Percentiles rank a stretch among this genome's conserved stretches.
Evolutionary conservation across 2,888 invertebrate genomes (phyloP).

Genomic region (Hemicrepidius hirtus): DNA sequence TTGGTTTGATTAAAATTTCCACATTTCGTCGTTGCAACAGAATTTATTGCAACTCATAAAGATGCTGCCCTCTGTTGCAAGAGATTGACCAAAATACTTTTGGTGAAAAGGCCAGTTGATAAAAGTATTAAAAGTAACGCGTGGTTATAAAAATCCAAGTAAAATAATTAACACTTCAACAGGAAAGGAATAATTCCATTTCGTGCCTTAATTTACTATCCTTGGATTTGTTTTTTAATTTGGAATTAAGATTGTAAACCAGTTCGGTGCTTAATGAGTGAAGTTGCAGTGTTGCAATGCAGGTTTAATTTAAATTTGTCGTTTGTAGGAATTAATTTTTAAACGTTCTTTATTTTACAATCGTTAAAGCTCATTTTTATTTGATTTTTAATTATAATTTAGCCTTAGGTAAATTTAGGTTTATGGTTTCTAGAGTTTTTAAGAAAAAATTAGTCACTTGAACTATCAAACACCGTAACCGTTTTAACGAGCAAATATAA

Average conservation of each 20-base stretch:
- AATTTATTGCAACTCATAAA: conserved; percentile 9
- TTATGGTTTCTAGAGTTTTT: too few relatives aligned
- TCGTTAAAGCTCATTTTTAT: too few relatives aligned
- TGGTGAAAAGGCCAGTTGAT: not conserved
- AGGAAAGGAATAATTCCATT: conserved; percentile 11
- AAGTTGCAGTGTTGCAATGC: not conserved
- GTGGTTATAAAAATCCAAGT: not conserved
- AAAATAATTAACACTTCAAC: conserved; percentile 1
- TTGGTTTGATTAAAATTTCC: conserved; percentile 4
- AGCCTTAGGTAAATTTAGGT: too few relatives aligned
- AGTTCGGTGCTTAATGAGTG: not conserved
- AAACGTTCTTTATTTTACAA: too few relatives aligned
- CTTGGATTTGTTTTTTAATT: conserved; percentile 14
- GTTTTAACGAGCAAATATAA: too few relatives aligned
- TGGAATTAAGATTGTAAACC: conserved; percentile 11
- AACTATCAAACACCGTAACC: too few relatives aligned
- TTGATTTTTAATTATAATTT: too few relatives aligned
- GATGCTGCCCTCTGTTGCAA: conserved; percentile 6
- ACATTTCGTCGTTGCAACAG: conserved; percentile 13
- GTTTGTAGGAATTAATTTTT: too few relatives aligned
- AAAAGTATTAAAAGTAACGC: not conserved
- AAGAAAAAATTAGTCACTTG: too few relatives aligned
- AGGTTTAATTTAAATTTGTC: conserved; percentile 3
- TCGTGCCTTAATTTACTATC: conserved; percentile 1
- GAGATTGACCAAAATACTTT: conserved; percentile 10